phyloP scores from a whole-genome alignment of 2,797 vertebrate genomes.

The Lophius americanus region DNA sequence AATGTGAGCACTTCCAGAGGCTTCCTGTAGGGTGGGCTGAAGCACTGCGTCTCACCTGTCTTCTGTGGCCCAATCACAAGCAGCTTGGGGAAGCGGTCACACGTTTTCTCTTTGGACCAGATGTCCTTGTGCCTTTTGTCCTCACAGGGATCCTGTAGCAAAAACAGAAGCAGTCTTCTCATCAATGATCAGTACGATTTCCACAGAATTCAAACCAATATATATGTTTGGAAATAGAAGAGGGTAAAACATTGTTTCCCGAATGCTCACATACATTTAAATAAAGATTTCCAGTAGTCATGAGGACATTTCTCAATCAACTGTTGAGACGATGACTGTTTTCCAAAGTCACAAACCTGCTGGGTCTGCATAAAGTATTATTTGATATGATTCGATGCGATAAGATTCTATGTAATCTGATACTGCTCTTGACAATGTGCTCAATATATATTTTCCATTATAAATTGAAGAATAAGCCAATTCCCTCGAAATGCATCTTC shows the following conservation, averaged over 20 bases:
- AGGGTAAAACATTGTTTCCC: neutral
- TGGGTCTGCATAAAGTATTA: neutral
- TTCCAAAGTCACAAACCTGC: neutral
- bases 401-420: no score
- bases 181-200: conserved; percentile 5
- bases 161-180: conserved; percentile 45
- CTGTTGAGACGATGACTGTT: conserved; percentile 10
- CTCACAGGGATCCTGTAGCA: conserved; percentile 94
- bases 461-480: no score
- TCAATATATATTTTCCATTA: no score
- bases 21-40: conserved; percentile 64
- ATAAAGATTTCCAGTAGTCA: no score
- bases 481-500: no score
- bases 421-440: no score
- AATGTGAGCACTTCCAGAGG: conserved; percentile 1
- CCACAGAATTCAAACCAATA: conserved; percentile 8
- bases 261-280: neutral
- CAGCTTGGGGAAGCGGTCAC: conserved; percentile 97
- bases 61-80: conserved; percentile 98
- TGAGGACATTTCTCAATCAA: neutral
- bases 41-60: conserved; percentile 85
- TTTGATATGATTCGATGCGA: no score
- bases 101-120: conserved; percentile 99
- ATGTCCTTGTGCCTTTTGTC: conserved; percentile 99
- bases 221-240: neutral